Percentiles rank a stretch among this genome's conserved stretches.
Evolutionary conservation across 1,140 invertebrate species (phyloP).

Genomic region (Zaprionus nigranus): DNA sequence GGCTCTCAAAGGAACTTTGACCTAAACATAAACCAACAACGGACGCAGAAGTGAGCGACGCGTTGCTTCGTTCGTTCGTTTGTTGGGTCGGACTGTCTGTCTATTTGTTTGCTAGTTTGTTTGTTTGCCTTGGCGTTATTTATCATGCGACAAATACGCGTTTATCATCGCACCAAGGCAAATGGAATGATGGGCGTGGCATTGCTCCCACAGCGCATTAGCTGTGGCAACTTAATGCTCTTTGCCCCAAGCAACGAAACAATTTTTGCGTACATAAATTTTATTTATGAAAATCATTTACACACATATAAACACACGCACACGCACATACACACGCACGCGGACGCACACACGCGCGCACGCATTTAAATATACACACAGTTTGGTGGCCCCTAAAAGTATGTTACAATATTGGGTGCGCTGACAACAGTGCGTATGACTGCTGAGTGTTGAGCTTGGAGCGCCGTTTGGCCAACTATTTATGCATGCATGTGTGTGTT

Average conservation of each 20-base stretch:
- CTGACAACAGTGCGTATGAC: slow-evolving; percentile 67
- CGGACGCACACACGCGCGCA: slow-evolving; percentile 3
- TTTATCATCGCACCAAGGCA: slow-evolving; percentile 66
- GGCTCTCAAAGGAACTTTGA: slow-evolving; percentile 50
- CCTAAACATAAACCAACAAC: slow-evolving; percentile 36
- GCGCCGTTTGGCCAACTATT: slow-evolving; percentile 43
- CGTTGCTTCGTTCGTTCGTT: neutral
- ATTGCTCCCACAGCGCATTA: slow-evolving; percentile 51
- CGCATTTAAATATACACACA: slow-evolving; percentile 4
- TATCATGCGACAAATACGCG: slow-evolving; percentile 79
- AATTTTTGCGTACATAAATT: slow-evolving; percentile 75
- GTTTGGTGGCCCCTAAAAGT: slow-evolving; percentile 37
- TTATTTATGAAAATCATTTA: slow-evolving; percentile 79
- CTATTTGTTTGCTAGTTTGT: slow-evolving; percentile 60
- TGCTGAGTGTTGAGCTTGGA: slow-evolving; percentile 3
- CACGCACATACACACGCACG: slow-evolving; percentile 7
- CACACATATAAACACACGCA: slow-evolving; percentile 35
- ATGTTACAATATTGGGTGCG: slow-evolving; percentile 47
- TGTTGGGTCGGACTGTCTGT: slow-evolving; percentile 6
- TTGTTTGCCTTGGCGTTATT: slow-evolving; percentile 62
- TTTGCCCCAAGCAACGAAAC: slow-evolving; percentile 60
- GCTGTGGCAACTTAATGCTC: slow-evolving; percentile 59
- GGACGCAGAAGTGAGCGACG: slow-evolving; percentile 12
- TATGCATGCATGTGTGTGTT: slow-evolving; percentile 29
- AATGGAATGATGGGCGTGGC: slow-evolving; percentile 28